Conservation (phyloP, 2,797 vertebrate species). For the Gymnodraco acuticeps region DNA sequence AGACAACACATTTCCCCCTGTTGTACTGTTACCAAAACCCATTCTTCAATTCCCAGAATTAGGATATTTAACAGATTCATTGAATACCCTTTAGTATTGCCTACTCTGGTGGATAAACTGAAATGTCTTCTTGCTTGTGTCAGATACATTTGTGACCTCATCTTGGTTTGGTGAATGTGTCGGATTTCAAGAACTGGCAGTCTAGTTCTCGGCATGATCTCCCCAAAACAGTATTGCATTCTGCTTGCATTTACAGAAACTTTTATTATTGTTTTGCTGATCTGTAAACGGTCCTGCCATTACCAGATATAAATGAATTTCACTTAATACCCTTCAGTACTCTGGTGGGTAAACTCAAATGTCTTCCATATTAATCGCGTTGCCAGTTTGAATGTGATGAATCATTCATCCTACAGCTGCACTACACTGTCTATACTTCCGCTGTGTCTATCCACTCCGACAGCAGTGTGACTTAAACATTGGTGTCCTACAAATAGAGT, state of each 20-base stretch:
- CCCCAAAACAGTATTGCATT: neutral
- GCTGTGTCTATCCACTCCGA: conserved; percentile 46
- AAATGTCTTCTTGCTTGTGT: no score
- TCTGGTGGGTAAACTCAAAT: neutral
- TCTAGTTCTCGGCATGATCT: neutral
- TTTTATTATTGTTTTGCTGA: no score
- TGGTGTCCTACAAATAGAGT: conserved; percentile 87
- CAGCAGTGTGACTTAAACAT: conserved; percentile 54
- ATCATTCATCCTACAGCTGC: no score
- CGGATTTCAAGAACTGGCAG: neutral
- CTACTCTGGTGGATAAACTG: no score
- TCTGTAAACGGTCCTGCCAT: neutral
- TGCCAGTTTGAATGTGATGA: no score
- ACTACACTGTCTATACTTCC: neutral
- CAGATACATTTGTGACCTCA: neutral
- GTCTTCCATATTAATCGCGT: neutral
- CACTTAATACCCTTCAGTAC: no score
- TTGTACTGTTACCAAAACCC: no score
- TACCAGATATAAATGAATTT: neutral
- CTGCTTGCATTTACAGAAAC: neutral
- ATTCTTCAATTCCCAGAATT: no score
- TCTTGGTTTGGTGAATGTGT: neutral
- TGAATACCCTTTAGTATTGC: no score
- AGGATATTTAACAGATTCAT: no score
- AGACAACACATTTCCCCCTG: no score